phyloP scores from a whole-genome alignment of 2,797 vertebrate genomes.

The Platalea minor region DNA sequence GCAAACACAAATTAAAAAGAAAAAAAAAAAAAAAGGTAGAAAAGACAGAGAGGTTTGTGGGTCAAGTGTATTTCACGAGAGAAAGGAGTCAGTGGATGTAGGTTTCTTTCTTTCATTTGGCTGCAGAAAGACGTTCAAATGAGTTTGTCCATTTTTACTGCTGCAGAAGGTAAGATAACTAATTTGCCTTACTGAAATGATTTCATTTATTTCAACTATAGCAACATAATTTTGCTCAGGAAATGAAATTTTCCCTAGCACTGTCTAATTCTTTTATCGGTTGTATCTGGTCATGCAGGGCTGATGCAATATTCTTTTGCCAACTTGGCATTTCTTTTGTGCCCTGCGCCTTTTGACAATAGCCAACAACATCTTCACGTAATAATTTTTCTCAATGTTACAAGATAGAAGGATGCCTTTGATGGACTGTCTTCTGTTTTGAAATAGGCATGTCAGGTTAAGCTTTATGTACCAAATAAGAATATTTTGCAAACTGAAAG shows the following conservation, averaged over 20 bases:
- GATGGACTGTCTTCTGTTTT: background rate
- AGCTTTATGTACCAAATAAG: background rate
- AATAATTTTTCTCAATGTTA: background rate
- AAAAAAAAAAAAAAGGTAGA: background rate
- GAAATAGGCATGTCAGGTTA: background rate
- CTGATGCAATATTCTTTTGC: background rate
- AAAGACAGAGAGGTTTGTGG: constrained; percentile 56
- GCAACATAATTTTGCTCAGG: background rate
- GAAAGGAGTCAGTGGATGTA: background rate
- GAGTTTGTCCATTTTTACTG: constrained; percentile 56
- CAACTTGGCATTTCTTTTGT: constrained; percentile 7
- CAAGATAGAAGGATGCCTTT: background rate
- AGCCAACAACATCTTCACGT: background rate
- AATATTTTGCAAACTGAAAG: background rate
- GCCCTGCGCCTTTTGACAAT: background rate
- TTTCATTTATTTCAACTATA: background rate
- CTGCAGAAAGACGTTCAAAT: constrained; percentile 14
- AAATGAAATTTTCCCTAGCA: background rate
- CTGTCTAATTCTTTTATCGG: background rate
- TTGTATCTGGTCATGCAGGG: background rate
- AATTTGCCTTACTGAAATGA: background rate
- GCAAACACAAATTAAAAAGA: constrained; percentile 56
- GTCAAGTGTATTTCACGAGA: constrained; percentile 40
- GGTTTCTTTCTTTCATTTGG: constrained; percentile 8
- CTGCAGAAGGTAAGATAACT: constrained; percentile 59